Evolutionary conservation across 2,888 invertebrate genomes (phyloP).

Genomic region (Eupithecia subumbrata): DNA sequence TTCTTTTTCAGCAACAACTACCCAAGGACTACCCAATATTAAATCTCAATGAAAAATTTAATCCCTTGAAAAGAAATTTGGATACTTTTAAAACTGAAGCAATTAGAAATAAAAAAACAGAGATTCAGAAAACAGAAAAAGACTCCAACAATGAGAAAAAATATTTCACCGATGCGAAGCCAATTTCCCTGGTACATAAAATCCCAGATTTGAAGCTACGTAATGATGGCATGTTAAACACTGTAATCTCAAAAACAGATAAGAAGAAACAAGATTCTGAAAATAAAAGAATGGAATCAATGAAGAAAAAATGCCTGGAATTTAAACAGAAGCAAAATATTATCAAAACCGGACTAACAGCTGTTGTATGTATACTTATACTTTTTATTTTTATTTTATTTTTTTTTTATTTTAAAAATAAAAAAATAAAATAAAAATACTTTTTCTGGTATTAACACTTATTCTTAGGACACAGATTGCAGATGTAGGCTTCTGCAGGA

Average conservation of each 20-base stretch:
- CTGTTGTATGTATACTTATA: constrained; percentile 79
- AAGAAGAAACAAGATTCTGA: constrained; percentile 80
- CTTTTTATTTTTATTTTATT: too few relatives aligned
- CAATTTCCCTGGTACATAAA: constrained; percentile 5
- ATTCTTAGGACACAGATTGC: not conserved
- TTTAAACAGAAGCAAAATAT: constrained; percentile 86
- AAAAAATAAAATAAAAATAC: too few relatives aligned
- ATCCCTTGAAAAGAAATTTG: constrained; percentile 73
- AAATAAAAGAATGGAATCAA: constrained; percentile 86
- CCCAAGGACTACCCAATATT: constrained; percentile 52
- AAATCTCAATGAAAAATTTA: constrained; percentile 62
- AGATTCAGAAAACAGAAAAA: not conserved
- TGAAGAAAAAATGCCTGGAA: constrained; percentile 85
- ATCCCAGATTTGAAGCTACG: constrained; percentile 13
- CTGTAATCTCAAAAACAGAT: constrained; percentile 42
- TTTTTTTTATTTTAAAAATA: too few relatives aligned
- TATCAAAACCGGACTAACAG: constrained; percentile 86
- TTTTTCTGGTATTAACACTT: not conserved
- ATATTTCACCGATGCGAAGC: constrained; percentile 7
- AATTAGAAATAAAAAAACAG: not conserved
- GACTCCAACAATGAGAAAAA: constrained; percentile 12
- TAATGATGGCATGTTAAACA: constrained; percentile 22
- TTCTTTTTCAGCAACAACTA: constrained; percentile 44
- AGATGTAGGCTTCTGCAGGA: too few relatives aligned
- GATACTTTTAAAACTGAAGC: constrained; percentile 36